Evolutionary conservation across 2,888 invertebrate species (phyloP).

Genomic region (Melanotus villosus): DNA sequence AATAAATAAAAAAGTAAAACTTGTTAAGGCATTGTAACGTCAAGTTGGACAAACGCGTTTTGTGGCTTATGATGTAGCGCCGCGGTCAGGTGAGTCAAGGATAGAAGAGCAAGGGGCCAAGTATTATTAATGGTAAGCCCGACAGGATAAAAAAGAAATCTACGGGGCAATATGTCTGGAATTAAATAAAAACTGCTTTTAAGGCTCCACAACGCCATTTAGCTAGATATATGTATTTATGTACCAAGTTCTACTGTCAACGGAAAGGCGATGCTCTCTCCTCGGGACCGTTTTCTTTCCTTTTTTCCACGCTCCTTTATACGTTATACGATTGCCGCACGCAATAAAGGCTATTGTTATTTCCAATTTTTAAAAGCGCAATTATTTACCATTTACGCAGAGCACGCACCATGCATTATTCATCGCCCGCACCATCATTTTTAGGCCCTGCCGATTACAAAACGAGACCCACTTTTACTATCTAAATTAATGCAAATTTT

Average conservation of each 20-base stretch:
- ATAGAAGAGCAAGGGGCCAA: neutral
- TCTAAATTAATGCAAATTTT: constrained; percentile 30
- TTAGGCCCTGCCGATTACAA: constrained; percentile 14
- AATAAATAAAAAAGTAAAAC: constrained; percentile 20
- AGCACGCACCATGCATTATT: constrained; percentile 46
- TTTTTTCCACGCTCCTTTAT: constrained; percentile 15
- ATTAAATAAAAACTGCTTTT: constrained; percentile 34
- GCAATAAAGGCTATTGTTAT: constrained; percentile 22
- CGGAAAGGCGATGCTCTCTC: constrained; percentile 4
- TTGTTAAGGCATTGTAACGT: constrained; percentile 27
- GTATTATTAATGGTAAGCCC: constrained; percentile 31
- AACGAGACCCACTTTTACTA: neutral
- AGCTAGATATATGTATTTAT: constrained; percentile 34
- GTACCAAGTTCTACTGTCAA: constrained; percentile 33
- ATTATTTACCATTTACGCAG: constrained; percentile 51
- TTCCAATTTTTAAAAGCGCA: constrained; percentile 47
- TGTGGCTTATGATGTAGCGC: constrained; percentile 14
- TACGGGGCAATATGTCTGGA: constrained; percentile 25
- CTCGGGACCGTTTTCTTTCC: neutral
- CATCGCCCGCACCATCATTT: constrained; percentile 35
- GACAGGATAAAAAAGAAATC: constrained; percentile 34
- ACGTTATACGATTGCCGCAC: neutral
- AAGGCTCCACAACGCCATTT: constrained; percentile 32
- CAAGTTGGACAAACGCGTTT: constrained; percentile 14
- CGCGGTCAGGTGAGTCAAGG: constrained; percentile 20